Percentiles rank a stretch among this genome's conserved stretches.
Evolutionary conservation across 2,888 invertebrate species (phyloP).

Genomic region (Xanthorhoe spadicearia): DNA sequence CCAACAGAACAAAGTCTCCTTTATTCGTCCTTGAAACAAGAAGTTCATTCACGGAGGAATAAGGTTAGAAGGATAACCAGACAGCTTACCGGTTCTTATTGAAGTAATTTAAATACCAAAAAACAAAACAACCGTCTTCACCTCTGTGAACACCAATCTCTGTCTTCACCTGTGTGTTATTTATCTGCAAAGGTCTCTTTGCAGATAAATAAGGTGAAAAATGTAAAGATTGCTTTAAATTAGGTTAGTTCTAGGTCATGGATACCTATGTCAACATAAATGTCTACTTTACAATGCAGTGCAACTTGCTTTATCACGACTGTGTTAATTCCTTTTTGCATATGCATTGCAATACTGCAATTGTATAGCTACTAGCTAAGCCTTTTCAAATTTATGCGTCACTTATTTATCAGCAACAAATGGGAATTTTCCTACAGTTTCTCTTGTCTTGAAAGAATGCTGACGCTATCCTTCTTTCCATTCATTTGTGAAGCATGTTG

Average conservation of each 20-base stretch:
- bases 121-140: conserved; percentile 7
- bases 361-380: conserved; percentile 9
- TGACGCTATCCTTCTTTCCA: background rate
- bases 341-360: conserved; percentile 36
- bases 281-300: conserved; percentile 7
- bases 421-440: conserved; percentile 21
- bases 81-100: conserved; percentile 1
- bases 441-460: background rate
- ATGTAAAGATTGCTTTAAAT: background rate
- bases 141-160: no score
- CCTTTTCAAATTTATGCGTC: conserved; percentile 19
- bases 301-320: conserved; percentile 32
- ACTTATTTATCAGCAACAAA: conserved; percentile 9
- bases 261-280: conserved; percentile 7
- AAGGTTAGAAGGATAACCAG: conserved; percentile 2
- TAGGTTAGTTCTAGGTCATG: conserved; percentile 20
- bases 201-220: conserved; percentile 1
- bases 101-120: background rate
- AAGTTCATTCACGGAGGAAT: conserved; percentile 16
- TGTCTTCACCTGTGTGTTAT: no score
- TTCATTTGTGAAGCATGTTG: background rate
- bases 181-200: conserved; percentile 15
- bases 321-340: conserved; percentile 42
- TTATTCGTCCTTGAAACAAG: conserved; percentile 22
- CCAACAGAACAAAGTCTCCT: conserved; percentile 2